Evolutionary conservation across 2,797 vertebrate species (phyloP), one percentile per base, ranked within the genome.

Genomic region (Vultur gryphus): DNA sequence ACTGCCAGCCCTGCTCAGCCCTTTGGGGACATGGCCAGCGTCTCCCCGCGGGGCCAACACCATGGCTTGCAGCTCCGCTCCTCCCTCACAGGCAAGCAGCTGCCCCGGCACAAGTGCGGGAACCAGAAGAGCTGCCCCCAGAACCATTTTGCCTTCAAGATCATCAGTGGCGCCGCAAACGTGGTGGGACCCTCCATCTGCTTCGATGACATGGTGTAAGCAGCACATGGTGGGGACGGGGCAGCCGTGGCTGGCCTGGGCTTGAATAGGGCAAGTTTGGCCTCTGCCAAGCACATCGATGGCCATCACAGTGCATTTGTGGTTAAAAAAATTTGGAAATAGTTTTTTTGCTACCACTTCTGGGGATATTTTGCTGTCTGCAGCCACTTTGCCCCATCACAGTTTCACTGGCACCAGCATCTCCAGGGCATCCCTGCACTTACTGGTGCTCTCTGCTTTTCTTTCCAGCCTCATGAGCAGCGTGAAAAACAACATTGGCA

Each of bases 181-280:
- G 94, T 99, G 26, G 98, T 99, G 18, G 99, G 99, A n/a, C 99
- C 99, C 52, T 98, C 95, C 29, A 98, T 99, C 87, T 99, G 99
- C 96, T 98, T 99, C 12, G 91, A 99, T 4, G 98, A 98, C 55
- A 65, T 86, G 49, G 65, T 94, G 99, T 99, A 98, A 92, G 99
- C 98, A 71, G 48, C 29, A 39, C 3, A 2, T 2, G 8, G 23
- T 1, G 7, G 48, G 61, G 15, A 78, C 0, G 3, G 52, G 33
- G 69, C 71, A 85, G 37, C 37, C 0, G 0, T 24, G 24, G 13
- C 39, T 55, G 33, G 25, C 7, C 55, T 61, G 67, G 66, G 49
- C 61, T 90, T 44, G 35, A 51, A n/a, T 1, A 37, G 78, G 11
- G 44, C 5, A 1, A 37, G 41, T 71, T 26, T 75, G 59, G 49